phyloP scores from a whole-genome alignment of 2,888 invertebrate genomes.

The Silvanus unidentatus region DNA sequence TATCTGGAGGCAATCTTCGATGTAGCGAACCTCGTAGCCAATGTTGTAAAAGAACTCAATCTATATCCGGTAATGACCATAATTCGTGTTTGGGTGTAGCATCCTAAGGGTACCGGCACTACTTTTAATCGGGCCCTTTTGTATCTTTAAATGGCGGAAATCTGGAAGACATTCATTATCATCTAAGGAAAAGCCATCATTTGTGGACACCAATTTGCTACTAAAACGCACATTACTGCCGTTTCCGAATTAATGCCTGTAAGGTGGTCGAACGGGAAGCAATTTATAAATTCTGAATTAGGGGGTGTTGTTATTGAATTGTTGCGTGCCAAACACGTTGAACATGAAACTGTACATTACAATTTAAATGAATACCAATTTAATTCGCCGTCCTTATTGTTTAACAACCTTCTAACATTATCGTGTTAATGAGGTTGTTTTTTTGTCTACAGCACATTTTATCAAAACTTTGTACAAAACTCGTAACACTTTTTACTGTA shows the following conservation, averaged over 20 bases:
- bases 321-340: neutral
- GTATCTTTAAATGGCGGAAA: neutral
- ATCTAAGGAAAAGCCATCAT: conserved; percentile 2
- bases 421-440: too few species aligned
- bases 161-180: neutral
- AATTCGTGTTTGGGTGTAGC: conserved; percentile 4
- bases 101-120: conserved; percentile 7
- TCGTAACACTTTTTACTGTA: too few species aligned
- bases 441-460: too few species aligned
- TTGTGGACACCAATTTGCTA: neutral
- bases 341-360: too few species aligned
- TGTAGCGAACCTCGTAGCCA: too few species aligned
- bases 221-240: conserved; percentile 2
- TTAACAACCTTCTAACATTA: too few species aligned
- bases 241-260: conserved; percentile 1
- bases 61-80: conserved; percentile 7
- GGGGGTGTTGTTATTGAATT: neutral
- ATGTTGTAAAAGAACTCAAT: conserved; percentile 5
- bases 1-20: neutral
- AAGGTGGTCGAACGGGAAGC: neutral
- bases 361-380: too few species aligned
- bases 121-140: conserved; percentile 5
- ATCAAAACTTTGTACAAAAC: too few species aligned
- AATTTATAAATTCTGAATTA: conserved; percentile 2
- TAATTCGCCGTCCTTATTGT: too few species aligned